Percentiles rank a stretch among this genome's conserved stretches.
Conservation (phyloP, 1,140 invertebrate genomes). For the Drosophila yakuba region DNA sequence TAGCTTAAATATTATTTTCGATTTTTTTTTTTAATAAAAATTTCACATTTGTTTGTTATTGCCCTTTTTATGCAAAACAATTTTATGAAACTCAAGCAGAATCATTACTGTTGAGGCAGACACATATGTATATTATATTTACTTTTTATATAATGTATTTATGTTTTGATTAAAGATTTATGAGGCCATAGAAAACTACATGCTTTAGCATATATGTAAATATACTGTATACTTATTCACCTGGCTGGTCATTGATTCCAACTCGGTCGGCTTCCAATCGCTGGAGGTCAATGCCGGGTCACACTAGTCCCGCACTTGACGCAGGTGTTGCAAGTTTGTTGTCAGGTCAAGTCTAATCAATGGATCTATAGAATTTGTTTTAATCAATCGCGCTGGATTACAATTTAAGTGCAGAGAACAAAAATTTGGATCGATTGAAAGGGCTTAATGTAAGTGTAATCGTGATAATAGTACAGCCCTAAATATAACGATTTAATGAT, state of each 20-base stretch:
- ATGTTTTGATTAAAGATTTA: not conserved
- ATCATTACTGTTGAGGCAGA: not conserved
- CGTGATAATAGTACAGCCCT: not conserved
- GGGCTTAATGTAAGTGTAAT: not conserved
- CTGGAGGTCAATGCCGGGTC: slow-evolving; percentile 11
- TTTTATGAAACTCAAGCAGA: not conserved
- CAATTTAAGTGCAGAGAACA: slow-evolving; percentile 16
- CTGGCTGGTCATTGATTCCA: slow-evolving; percentile 8
- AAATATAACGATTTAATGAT: not conserved
- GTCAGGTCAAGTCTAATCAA: slow-evolving; percentile 25
- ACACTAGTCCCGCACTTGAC: slow-evolving; percentile 15
- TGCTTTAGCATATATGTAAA: not conserved
- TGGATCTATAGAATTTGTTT: slow-evolving; percentile 1
- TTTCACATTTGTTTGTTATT: too few relatives aligned
- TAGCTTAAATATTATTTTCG: not conserved
- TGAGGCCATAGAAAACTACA: not conserved
- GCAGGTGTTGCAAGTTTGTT: slow-evolving; percentile 46
- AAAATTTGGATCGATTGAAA: not conserved
- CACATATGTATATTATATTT: slow-evolving; percentile 6
- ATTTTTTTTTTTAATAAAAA: not conserved
- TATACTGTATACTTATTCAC: not conserved
- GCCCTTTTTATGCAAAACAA: not conserved
- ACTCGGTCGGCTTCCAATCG: slow-evolving; percentile 20
- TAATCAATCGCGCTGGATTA: slow-evolving; percentile 14
- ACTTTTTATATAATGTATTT: not conserved